These are phyloP conservation scores for Perca schrenkii DNA, from an alignment of 2,113 vertebrate species.

Conservation along the genomic window DNA sequence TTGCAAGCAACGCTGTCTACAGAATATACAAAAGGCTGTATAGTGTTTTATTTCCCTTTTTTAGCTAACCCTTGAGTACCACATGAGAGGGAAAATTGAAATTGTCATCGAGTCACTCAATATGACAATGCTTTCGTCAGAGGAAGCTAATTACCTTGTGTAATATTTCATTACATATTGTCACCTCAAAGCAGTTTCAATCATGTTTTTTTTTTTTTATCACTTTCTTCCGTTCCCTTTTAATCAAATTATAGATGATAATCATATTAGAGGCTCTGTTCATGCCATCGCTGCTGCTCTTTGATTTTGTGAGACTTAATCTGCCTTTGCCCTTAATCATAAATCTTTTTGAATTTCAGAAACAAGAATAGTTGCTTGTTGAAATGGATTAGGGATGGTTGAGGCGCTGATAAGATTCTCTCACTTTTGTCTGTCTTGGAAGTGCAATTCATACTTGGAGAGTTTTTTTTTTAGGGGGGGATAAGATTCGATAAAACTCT, in stretches of 20 bases:
- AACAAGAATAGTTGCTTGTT: slow-evolving; percentile 58
- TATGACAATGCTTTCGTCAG: slow-evolving; percentile 48
- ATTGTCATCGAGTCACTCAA: slow-evolving; percentile 7
- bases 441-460: slow-evolving; percentile 42
- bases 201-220: slow-evolving; percentile 54
- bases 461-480: neutral
- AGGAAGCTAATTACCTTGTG: slow-evolving; percentile 46
- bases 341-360: slow-evolving; percentile 68
- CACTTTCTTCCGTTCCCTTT: slow-evolving; percentile 59
- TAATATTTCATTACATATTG: slow-evolving; percentile 62
- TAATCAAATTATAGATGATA: slow-evolving; percentile 77
- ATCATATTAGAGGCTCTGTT: slow-evolving; percentile 66
- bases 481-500: slow-evolving; percentile 29
- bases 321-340: slow-evolving; percentile 72
- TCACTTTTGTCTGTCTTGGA: slow-evolving; percentile 1
- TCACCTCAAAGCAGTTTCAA: slow-evolving; percentile 56
- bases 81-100: slow-evolving; percentile 7
- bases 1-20: neutral
- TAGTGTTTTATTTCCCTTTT: neutral
- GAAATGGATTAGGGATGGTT: slow-evolving; percentile 58
- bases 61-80: neutral
- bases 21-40: neutral
- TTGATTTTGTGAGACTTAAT: slow-evolving; percentile 68
- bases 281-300: slow-evolving; percentile 38
- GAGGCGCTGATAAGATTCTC: slow-evolving; percentile 23